Percentiles rank a stretch among this genome's conserved stretches.
phyloP scores from a whole-genome alignment of 1,140 invertebrate genomes.

The Magallana ariakensis region DNA sequence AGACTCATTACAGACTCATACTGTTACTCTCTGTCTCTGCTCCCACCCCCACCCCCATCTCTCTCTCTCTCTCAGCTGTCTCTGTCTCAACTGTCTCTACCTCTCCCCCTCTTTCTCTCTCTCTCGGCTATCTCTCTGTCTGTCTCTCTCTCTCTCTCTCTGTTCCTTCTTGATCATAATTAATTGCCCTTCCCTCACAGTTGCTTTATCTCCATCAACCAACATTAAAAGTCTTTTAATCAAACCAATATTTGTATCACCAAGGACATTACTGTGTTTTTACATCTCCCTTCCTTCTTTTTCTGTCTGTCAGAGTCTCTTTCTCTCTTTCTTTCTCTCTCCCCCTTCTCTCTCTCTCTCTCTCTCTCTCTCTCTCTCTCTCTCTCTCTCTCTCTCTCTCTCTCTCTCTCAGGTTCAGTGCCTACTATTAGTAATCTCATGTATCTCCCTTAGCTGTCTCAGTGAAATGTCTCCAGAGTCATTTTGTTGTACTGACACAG shows the following conservation, averaged over 20 bases:
- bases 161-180: background rate
- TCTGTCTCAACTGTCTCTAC: too few relatives aligned
- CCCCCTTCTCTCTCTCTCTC: background rate
- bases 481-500: background rate
- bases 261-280: too few relatives aligned
- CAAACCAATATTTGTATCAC: too few relatives aligned
- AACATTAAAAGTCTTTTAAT: too few relatives aligned
- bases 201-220: too few relatives aligned
- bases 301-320: too few relatives aligned
- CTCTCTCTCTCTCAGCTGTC: constrained; percentile 31
- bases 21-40: background rate
- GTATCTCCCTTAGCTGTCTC: background rate
- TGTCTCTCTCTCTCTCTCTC: constrained; percentile 39
- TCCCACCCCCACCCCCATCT: background rate
- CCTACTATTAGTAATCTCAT: background rate
- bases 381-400: constrained; percentile 40
- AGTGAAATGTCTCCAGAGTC: background rate
- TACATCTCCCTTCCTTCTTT: too few relatives aligned
- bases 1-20: background rate
- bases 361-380: constrained; percentile 25
- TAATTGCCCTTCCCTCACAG: background rate
- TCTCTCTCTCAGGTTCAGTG: background rate
- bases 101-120: constrained; percentile 6
- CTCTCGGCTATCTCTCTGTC: too few relatives aligned
- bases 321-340: background rate